Evolutionary conservation across 2,113 vertebrate genomes (phyloP).

Genomic region (Sander lucioperca): DNA sequence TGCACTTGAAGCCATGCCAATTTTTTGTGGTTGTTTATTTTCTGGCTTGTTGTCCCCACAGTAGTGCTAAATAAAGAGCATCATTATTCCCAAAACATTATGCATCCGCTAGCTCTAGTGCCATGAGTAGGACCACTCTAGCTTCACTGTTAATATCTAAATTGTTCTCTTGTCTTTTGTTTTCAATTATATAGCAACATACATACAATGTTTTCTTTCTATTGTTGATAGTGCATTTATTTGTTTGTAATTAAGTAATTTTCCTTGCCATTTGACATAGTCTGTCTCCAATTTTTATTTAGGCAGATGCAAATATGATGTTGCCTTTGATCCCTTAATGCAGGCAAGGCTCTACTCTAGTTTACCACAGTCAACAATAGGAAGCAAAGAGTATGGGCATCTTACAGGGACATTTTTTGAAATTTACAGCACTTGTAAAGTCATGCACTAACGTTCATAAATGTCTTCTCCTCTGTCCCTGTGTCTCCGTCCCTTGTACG

Average conservation of each 20-base stretch:
- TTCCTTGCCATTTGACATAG: conserved; percentile 61
- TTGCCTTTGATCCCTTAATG: conserved; percentile 46
- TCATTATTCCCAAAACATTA: conserved; percentile 78
- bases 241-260: conserved; percentile 65
- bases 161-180: conserved; percentile 43
- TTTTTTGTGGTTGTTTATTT: conserved; percentile 83
- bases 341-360: conserved; percentile 33
- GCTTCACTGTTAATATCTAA: conserved; percentile 62
- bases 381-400: background rate
- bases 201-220: conserved; percentile 34
- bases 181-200: conserved; percentile 52
- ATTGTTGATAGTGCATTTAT: conserved; percentile 48
- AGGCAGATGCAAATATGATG: conserved; percentile 39
- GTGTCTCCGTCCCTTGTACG: conserved; percentile 49
- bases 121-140: conserved; percentile 65
- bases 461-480: conserved; percentile 22
- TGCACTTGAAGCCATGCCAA: conserved; percentile 83
- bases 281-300: conserved; percentile 46
- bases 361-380: conserved; percentile 19
- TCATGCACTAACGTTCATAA: background rate
- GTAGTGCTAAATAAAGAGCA: conserved; percentile 83
- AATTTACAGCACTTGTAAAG: background rate
- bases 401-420: background rate
- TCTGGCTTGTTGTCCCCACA: conserved; percentile 76
- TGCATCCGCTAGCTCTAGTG: conserved; percentile 46